A percentile compares a stretch with the other conserved stretches of the same genome.
These are phyloP conservation scores for Wiebesia pumilae DNA, from an alignment of 1,140 invertebrate species.

Conservation along the genomic window DNA sequence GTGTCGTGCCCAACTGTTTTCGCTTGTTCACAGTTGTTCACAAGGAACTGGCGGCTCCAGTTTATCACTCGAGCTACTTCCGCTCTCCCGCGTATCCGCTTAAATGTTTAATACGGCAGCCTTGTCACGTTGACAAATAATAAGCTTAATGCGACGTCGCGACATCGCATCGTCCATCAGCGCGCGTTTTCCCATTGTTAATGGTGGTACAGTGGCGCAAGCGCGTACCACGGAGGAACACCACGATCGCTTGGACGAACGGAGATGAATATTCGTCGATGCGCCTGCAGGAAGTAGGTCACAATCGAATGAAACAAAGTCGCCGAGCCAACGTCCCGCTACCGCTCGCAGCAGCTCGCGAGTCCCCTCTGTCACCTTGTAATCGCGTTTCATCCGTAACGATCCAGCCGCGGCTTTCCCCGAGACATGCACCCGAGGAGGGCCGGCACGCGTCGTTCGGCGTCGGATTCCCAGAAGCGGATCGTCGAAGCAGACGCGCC, in stretches of 20 bases:
- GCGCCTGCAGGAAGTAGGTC: not conserved
- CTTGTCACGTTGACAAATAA: not conserved
- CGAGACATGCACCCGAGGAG: too few relatives aligned
- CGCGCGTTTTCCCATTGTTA: not conserved
- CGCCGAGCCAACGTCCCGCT: not conserved
- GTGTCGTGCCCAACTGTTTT: too few relatives aligned
- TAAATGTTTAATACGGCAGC: not conserved
- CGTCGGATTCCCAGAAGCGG: slow-evolving; percentile 35
- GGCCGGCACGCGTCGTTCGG: not conserved
- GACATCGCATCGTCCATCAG: not conserved
- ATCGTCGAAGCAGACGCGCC: slow-evolving; percentile 43
- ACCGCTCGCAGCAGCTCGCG: not conserved
- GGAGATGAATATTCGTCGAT: slow-evolving; percentile 14
- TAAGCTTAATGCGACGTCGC: not conserved
- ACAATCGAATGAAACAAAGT: slow-evolving; percentile 30
- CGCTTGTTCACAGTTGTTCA: too few relatives aligned
- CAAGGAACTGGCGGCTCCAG: too few relatives aligned
- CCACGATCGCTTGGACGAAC: not conserved
- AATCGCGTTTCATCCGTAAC: slow-evolving; percentile 15
- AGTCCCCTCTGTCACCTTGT: not conserved
- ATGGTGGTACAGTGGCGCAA: not conserved
- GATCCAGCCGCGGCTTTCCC: not conserved
- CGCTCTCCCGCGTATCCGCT: not conserved
- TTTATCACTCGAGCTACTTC: not conserved
- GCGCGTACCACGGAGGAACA: not conserved